Percentiles rank a stretch among this genome's conserved stretches.
These are phyloP conservation scores for Drosophila seclusa DNA, from an alignment of 2,888 invertebrate species.

Conservation along the genomic window DNA sequence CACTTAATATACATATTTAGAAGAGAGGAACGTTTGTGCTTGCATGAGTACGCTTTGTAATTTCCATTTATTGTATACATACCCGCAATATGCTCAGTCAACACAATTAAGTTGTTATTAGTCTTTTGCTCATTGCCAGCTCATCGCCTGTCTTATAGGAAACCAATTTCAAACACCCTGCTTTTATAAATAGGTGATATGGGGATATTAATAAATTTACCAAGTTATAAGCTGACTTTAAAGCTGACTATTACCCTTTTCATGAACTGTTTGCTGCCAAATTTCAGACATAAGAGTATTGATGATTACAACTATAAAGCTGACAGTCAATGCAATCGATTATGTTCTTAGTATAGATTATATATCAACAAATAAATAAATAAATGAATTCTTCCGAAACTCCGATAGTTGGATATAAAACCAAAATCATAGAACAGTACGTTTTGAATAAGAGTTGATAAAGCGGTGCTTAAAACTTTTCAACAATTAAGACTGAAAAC, in stretches of 20 bases:
- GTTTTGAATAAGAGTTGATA: not conserved
- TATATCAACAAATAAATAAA: no score
- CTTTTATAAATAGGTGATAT: not conserved
- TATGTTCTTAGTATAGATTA: not conserved
- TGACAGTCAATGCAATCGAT: not conserved
- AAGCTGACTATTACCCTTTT: not conserved
- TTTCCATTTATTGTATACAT: conserved; percentile 25
- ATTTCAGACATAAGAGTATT: not conserved
- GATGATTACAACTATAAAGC: not conserved
- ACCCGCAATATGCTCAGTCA: conserved; percentile 4
- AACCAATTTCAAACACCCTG: conserved; percentile 21
- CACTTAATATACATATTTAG: not conserved
- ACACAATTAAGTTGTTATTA: conserved; percentile 34
- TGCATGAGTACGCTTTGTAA: conserved; percentile 17
- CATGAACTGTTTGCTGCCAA: not conserved
- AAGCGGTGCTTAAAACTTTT: not conserved
- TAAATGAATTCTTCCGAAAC: not conserved
- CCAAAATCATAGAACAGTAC: not conserved
- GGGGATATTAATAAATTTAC: not conserved
- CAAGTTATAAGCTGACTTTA: not conserved
- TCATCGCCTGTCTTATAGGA: conserved; percentile 6
- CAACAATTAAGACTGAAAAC: not conserved
- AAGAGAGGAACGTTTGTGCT: not conserved
- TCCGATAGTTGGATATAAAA: not conserved
- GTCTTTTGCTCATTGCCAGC: conserved; percentile 26